These are phyloP conservation scores for Cavia porcellus DNA, from an alignment of 2,113 vertebrate genomes.

Conservation along the genomic window DNA sequence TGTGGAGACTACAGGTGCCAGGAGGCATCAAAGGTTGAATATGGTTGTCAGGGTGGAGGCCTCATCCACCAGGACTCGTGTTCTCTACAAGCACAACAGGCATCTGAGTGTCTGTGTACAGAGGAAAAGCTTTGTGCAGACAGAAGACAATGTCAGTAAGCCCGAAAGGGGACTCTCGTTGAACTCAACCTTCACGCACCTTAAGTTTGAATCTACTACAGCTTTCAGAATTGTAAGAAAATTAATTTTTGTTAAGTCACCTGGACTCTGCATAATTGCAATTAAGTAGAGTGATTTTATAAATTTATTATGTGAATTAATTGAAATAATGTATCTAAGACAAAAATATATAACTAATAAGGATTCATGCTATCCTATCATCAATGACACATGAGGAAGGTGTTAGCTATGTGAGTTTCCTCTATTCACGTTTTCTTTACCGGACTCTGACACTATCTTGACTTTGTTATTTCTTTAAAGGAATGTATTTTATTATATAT, in stretches of 20 bases:
- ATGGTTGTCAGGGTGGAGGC: neutral
- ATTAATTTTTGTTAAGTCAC: neutral
- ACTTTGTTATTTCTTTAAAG: neutral
- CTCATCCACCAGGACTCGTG: neutral
- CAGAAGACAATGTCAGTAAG: no score
- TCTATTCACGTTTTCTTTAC: neutral
- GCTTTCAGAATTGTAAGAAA: neutral
- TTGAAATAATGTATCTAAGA: neutral
- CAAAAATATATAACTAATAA: neutral
- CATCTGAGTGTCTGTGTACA: no score
- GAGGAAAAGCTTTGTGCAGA: neutral
- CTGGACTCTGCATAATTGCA: neutral
- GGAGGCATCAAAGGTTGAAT: neutral
- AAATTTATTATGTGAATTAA: neutral
- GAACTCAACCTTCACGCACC: neutral
- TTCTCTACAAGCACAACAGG: neutral
- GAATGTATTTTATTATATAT: neutral
- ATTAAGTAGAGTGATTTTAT: neutral
- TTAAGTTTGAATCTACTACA: neutral
- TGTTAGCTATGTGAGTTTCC: neutral
- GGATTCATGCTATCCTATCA: no score
- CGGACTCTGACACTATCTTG: neutral
- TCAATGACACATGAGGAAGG: neutral
- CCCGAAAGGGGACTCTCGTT: neutral
- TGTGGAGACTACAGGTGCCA: neutral